These are phyloP conservation scores for Junonia oenone DNA, from an alignment of 2,888 invertebrate genomes.

Conservation along the genomic window DNA sequence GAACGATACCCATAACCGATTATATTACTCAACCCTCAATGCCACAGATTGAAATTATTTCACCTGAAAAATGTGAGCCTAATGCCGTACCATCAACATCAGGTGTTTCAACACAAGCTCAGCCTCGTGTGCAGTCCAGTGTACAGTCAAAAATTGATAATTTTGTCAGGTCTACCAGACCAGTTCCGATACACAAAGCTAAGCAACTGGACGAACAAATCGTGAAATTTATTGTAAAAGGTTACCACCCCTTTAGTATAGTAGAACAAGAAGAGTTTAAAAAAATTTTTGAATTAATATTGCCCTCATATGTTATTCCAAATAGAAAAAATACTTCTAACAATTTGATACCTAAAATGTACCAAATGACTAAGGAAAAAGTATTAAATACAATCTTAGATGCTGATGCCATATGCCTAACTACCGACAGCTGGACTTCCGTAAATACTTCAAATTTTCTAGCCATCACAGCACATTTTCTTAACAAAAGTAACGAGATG, in stretches of 20 bases:
- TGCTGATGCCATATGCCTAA: background rate
- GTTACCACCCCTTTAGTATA: background rate
- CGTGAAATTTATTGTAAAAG: background rate
- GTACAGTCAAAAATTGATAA: background rate
- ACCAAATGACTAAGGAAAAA: background rate
- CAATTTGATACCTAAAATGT: background rate
- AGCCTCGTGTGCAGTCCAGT: background rate
- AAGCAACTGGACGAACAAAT: background rate
- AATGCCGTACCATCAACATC: too few species aligned
- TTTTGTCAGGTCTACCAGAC: background rate
- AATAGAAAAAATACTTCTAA: background rate
- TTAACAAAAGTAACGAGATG: background rate
- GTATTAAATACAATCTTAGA: background rate
- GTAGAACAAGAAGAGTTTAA: background rate
- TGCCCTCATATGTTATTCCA: background rate
- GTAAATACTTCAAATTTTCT: background rate
- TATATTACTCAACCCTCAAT: too few species aligned
- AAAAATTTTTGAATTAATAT: background rate
- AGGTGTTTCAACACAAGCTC: background rate
- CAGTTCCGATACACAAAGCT: background rate
- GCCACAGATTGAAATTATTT: too few species aligned
- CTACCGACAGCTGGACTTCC: background rate
- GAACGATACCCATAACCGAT: background rate
- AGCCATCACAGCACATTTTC: background rate
- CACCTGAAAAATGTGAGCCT: too few species aligned